Conservation (phyloP, 1,140 invertebrate species). For the Branchinecta lynchi region DNA sequence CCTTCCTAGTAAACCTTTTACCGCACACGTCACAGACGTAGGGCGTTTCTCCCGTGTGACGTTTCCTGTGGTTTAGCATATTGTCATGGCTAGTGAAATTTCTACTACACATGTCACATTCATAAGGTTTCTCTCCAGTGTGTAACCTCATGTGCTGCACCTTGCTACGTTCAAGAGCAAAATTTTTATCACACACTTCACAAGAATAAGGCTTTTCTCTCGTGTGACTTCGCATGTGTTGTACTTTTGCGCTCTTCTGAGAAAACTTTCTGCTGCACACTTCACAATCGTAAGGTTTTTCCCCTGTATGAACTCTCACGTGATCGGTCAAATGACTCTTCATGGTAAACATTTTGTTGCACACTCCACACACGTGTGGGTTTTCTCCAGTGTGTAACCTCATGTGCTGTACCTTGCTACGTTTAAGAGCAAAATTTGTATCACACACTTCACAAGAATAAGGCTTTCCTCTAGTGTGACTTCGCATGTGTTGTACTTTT, state of each 20-base stretch:
- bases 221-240: neutral
- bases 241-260: neutral
- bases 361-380: too few species aligned
- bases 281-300: slow-evolving; percentile 12
- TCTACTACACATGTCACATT: neutral
- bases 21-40: neutral
- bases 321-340: too few species aligned
- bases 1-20: neutral
- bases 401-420: slow-evolving; percentile 25
- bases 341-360: too few species aligned
- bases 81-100: neutral
- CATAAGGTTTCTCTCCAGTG: too few species aligned
- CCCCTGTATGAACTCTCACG: too few species aligned
- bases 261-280: slow-evolving; percentile 12
- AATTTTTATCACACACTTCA: too few species aligned
- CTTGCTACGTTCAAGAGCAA: too few species aligned
- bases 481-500: neutral
- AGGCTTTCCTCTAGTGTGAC: slow-evolving; percentile 16
- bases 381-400: neutral
- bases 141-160: too few species aligned
- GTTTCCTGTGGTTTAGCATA: neutral
- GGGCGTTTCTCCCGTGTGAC: neutral
- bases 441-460: slow-evolving; percentile 14
- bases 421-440: slow-evolving; percentile 24
- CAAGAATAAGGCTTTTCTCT: too few species aligned